These are phyloP conservation scores for Xyrauchen texanus DNA, from an alignment of 2,113 vertebrate genomes.

Conservation along the genomic window DNA sequence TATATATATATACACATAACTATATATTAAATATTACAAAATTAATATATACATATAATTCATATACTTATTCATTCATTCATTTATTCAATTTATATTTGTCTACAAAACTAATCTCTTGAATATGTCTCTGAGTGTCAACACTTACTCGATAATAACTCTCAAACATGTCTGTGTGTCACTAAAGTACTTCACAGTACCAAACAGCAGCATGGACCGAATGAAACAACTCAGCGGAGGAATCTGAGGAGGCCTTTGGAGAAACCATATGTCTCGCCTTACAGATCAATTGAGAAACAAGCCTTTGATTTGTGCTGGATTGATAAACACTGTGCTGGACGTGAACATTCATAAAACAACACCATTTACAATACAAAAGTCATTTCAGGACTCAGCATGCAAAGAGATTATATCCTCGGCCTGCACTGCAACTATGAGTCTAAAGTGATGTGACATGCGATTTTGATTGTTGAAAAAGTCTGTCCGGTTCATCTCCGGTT, in stretches of 20 bases:
- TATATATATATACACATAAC: too few relatives aligned
- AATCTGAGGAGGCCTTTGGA: neutral
- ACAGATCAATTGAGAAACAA: neutral
- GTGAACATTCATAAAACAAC: slow-evolving; percentile 3
- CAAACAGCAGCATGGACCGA: neutral
- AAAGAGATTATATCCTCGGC: neutral
- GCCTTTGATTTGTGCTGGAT: neutral
- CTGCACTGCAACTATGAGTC: slow-evolving; percentile 6
- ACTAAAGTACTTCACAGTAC: neutral
- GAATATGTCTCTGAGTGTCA: neutral
- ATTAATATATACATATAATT: too few relatives aligned
- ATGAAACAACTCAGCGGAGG: neutral
- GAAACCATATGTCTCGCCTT: neutral
- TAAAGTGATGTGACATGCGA: slow-evolving; percentile 13
- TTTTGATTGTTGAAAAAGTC: neutral
- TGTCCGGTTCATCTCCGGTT: neutral
- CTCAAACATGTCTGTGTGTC: neutral
- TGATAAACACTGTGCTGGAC: neutral
- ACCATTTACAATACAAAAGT: neutral
- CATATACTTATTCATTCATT: too few relatives aligned
- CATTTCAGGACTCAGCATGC: neutral
- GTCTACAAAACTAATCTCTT: too few relatives aligned
- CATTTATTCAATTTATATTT: too few relatives aligned
- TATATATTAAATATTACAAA: too few relatives aligned
- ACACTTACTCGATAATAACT: slow-evolving; percentile 1